These are phyloP conservation scores for Heterodera carotae DNA, from an alignment of 1,140 invertebrate genomes.

Conservation along the genomic window DNA sequence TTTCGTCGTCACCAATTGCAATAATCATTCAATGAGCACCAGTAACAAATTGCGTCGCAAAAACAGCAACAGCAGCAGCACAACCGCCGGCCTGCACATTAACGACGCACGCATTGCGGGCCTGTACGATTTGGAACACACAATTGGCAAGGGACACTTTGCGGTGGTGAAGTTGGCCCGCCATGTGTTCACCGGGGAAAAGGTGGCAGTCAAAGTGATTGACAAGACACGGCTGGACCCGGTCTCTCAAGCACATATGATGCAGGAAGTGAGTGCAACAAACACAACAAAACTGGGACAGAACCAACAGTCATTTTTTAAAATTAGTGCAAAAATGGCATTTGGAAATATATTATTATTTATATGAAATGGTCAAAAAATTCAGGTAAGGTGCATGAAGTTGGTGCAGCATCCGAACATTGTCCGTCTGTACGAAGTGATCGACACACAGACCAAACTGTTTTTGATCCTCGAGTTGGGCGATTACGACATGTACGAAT, in stretches of 20 bases:
- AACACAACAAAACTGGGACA: background rate
- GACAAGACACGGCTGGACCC: slow-evolving; percentile 97
- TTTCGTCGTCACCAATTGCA: background rate
- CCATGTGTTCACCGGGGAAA: slow-evolving; percentile 99
- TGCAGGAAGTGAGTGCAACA: slow-evolving; percentile 76
- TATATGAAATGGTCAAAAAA: too few species aligned
- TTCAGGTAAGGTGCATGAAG: slow-evolving; percentile 87
- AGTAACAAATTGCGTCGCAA: slow-evolving; percentile 8
- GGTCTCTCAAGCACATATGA: slow-evolving; percentile 90
- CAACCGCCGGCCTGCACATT: slow-evolving; percentile 27
- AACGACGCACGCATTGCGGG: slow-evolving; percentile 58
- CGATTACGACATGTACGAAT: slow-evolving; percentile 90
- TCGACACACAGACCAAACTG: slow-evolving; percentile 81
- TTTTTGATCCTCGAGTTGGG: slow-evolving; percentile 89
- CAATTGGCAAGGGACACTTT: slow-evolving; percentile 74
- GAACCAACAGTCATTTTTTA: too few species aligned
- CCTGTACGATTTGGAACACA: slow-evolving; percentile 64
- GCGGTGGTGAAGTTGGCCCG: slow-evolving; percentile 96
- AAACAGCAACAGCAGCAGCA: background rate
- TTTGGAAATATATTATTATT: background rate
- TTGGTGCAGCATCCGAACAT: slow-evolving; percentile 97
- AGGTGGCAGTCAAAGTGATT: slow-evolving; percentile 84
- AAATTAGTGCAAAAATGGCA: background rate
- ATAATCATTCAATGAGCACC: background rate
- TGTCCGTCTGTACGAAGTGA: slow-evolving; percentile 95